Conservation (phyloP, 2,797 vertebrate species). For the Sebastolobus alascanus region DNA sequence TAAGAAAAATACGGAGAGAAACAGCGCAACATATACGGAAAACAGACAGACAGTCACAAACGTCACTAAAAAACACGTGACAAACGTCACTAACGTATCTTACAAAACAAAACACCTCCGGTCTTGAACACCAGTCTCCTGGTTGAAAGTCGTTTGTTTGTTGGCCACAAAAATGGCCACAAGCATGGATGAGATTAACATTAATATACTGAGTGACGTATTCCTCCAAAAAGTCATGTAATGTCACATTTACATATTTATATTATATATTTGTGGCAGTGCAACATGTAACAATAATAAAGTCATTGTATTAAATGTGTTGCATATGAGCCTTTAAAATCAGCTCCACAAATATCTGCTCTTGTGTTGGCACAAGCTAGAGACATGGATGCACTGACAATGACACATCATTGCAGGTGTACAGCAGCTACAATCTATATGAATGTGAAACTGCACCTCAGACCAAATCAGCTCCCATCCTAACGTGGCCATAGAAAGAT, state of each 20-base stretch:
- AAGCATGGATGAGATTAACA: background rate
- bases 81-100: no score
- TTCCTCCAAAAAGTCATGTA: background rate
- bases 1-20: no score
- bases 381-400: slow-evolving; percentile 21
- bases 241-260: background rate
- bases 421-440: slow-evolving; percentile 29
- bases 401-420: slow-evolving; percentile 30
- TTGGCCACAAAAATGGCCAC: background rate
- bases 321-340: background rate
- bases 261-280: background rate
- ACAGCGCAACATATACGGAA: no score
- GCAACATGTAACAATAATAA: background rate
- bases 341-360: background rate
- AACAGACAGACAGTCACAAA: no score
- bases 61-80: no score
- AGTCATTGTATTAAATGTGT: background rate
- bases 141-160: no score
- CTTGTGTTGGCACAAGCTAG: background rate
- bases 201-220: background rate
- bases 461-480: slow-evolving; percentile 58
- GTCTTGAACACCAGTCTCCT: no score
- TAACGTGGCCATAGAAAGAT: slow-evolving; percentile 55
- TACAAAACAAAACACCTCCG: no score
- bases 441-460: slow-evolving; percentile 34